Evolutionary conservation across 2,113 vertebrate genomes (phyloP).

Genomic region (Thryonomys swinderianus): DNA sequence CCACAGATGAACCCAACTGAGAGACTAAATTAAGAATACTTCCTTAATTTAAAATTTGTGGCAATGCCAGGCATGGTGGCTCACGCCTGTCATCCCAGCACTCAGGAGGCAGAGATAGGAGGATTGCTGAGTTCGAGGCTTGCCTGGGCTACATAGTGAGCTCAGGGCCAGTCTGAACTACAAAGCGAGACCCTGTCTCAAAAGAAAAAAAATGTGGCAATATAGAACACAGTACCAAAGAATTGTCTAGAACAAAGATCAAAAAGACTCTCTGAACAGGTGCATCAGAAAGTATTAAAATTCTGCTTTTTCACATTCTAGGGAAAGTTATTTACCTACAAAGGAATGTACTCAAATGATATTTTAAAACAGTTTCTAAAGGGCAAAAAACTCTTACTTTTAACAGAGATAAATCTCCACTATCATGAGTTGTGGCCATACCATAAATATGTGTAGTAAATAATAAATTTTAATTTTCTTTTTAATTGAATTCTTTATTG

Average conservation of each 20-base stretch:
- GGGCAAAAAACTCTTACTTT: not conserved
- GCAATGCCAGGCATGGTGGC: too few species aligned
- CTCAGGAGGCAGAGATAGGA: too few species aligned
- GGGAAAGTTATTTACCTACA: not conserved
- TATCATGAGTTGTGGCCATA: not conserved
- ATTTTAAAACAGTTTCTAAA: conserved; percentile 4
- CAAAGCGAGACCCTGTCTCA: too few species aligned
- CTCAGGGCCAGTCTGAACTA: too few species aligned
- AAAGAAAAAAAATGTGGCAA: too few species aligned
- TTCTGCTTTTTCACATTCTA: not conserved
- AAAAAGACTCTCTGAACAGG: not conserved
- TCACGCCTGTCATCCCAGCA: too few species aligned
- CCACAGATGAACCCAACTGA: not conserved
- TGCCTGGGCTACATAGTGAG: too few species aligned
- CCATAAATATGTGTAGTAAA: not conserved
- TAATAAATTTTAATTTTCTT: too few species aligned
- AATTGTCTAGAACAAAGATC: not conserved
- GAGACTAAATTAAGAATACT: not conserved
- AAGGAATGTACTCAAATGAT: not conserved
- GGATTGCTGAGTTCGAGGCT: too few species aligned
- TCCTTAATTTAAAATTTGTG: conserved; percentile 18
- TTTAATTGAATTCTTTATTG: too few species aligned
- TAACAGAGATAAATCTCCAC: not conserved
- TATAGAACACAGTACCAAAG: not conserved
- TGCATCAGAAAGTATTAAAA: not conserved